A percentile compares a stretch with the other conserved stretches of the same genome.
These are phyloP conservation scores for Percopsis transmontana DNA, from an alignment of 2,113 vertebrate genomes.

Conservation along the genomic window DNA sequence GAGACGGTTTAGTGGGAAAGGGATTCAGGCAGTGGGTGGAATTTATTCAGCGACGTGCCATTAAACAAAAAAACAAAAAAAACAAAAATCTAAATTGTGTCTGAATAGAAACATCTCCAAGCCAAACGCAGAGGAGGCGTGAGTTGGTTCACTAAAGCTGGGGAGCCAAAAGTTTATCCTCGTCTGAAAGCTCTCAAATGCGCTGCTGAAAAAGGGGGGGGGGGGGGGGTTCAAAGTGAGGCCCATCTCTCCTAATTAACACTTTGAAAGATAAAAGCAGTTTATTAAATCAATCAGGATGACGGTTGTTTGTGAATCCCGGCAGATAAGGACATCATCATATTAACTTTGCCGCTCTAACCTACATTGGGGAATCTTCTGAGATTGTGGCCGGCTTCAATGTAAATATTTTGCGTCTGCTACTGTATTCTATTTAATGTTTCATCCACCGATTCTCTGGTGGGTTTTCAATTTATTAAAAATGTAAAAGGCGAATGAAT, in stretches of 20 bases:
- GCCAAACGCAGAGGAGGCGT: slow-evolving; percentile 8
- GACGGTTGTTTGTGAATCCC: slow-evolving; percentile 99
- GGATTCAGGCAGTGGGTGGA: neutral
- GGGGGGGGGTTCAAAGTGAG: slow-evolving; percentile 73
- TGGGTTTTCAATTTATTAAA: slow-evolving; percentile 76
- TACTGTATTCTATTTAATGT: slow-evolving; percentile 75
- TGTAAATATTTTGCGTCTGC: slow-evolving; percentile 88
- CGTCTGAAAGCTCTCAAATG: slow-evolving; percentile 72
- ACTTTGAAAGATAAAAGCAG: slow-evolving; percentile 99
- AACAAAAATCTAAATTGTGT: neutral
- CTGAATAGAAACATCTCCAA: slow-evolving; percentile 13
- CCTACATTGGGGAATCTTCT: slow-evolving; percentile 95
- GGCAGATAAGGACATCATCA: slow-evolving; percentile 99
- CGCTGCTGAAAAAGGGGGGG: slow-evolving; percentile 54
- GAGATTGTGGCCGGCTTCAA: slow-evolving; percentile 87
- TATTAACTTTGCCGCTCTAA: slow-evolving; percentile 97
- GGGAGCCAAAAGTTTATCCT: slow-evolving; percentile 65
- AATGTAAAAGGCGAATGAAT: slow-evolving; percentile 73
- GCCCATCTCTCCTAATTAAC: slow-evolving; percentile 98
- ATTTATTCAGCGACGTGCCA: neutral
- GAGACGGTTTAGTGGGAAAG: no score
- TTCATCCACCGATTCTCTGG: slow-evolving; percentile 66
- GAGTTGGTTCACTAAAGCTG: slow-evolving; percentile 31
- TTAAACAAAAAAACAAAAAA: neutral
- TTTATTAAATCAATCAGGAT: slow-evolving; percentile 99